Evolutionary conservation across 2,888 invertebrate species (phyloP).

Genomic region (Odontothrips loti): DNA sequence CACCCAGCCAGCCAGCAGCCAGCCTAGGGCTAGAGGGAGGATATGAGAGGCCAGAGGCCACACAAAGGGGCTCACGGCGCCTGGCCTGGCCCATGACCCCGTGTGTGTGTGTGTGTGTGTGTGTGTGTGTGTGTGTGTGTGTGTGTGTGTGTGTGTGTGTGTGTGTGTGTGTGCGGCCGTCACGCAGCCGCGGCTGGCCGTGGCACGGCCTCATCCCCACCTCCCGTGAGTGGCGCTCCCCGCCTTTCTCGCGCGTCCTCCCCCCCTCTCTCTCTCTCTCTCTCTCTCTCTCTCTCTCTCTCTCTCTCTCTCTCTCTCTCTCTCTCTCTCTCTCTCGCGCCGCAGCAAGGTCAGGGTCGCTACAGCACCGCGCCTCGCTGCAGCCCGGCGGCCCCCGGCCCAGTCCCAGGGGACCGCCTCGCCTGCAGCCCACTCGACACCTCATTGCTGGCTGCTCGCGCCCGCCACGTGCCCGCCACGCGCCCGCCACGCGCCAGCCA

Average conservation of each 20-base stretch:
- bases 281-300: slow-evolving; percentile 1
- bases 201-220: too few relatives aligned
- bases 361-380: neutral
- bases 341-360: neutral
- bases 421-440: neutral
- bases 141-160: too few relatives aligned
- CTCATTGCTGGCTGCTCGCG: neutral
- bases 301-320: neutral
- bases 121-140: too few relatives aligned
- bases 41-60: too few relatives aligned
- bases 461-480: neutral
- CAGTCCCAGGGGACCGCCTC: too few relatives aligned
- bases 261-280: neutral
- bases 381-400: neutral
- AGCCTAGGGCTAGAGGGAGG: too few relatives aligned
- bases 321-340: neutral
- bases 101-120: too few relatives aligned
- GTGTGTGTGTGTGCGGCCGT: too few relatives aligned
- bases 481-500: neutral
- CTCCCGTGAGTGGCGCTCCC: neutral
- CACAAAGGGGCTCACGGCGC: too few relatives aligned
- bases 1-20: too few relatives aligned
- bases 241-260: neutral
- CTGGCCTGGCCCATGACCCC: too few relatives aligned
- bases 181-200: too few relatives aligned